Base-by-base conservation (phyloP, 2,113 vertebrate genomes). In the Podilymbus podiceps region DNA sequence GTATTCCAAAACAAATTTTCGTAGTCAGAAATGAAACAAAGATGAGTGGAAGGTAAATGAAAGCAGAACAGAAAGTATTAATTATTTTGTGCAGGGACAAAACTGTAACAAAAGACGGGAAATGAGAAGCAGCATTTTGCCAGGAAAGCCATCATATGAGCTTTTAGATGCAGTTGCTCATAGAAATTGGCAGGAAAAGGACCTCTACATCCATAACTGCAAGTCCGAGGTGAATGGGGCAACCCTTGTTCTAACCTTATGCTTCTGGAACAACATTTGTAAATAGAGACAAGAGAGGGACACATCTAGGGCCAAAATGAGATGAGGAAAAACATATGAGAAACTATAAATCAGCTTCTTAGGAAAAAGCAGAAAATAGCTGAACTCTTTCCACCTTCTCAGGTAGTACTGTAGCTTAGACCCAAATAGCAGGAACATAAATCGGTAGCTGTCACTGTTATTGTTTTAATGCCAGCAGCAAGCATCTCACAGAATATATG, bases 1-100 rank as follows among this genome's bases (percentile, higher is more conserved):
- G 13, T 73, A n/a, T 62, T 93, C 67, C 75, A 88, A 95, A 95
- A 71, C 53, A 89, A 95, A 82, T 89, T 71, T 90, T 38, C 16
- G 6, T 74, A 84, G 62, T 72, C 71, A 53, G 71, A 94, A 90
- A 95, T 67, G 14, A 89, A 88, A 63, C 13, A 74, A 93, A 73
- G 80, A 94, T 3, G n/a, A 58, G 42, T 56, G 40, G 47, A 80
- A 93, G 79, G 88, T 88, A 72, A 75, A 33, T 72, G 30, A 90
- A 80, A 75, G n/a, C 38, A 73, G 60, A 87, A 90, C 21, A 92
- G 49, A 95, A 89, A 89, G 24, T 49, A 95, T 66, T 63, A 84
- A 86, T 80, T 90, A 74, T 69, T 84, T 67, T 73, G 20, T 74
- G 27, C 58, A 64, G 33, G 74, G 35, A 87, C 62, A 84, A 92